A percentile compares a stretch with the other conserved stretches of the same genome.
Conservation (phyloP, 2,888 invertebrate species). For the Microctonus hyperodae region DNA sequence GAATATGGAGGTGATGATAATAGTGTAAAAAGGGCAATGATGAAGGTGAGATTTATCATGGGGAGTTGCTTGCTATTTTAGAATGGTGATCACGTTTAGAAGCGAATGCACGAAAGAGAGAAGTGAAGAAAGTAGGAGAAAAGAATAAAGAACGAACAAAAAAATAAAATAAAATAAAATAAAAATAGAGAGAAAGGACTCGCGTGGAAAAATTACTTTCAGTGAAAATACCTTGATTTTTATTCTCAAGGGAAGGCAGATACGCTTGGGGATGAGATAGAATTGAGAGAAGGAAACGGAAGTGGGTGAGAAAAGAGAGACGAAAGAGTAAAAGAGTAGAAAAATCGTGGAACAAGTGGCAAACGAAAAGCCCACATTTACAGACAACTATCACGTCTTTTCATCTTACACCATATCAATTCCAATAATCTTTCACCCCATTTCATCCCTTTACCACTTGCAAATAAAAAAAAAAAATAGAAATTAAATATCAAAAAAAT, state of each 20-base stretch:
- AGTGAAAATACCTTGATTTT: slow-evolving; percentile 12
- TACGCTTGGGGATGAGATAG: slow-evolving; percentile 5
- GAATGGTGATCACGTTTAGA: slow-evolving; percentile 18
- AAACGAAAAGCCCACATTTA: slow-evolving; percentile 3
- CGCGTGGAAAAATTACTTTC: neutral
- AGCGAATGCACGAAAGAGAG: neutral
- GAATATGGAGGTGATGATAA: slow-evolving; percentile 3
- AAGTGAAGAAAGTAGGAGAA: neutral
- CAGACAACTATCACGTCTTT: slow-evolving; percentile 4
- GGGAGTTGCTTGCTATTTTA: neutral
- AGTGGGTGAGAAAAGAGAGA: neutral
- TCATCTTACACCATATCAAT: neutral
- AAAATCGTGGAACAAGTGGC: slow-evolving; percentile 12
- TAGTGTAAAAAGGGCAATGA: neutral
- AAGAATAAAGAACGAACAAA: neutral
- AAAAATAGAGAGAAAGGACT: neutral
- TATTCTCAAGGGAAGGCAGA: slow-evolving; percentile 12
- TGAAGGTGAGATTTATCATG: neutral
- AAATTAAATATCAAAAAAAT: neutral
- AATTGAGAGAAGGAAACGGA: neutral
- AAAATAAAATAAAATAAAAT: neutral
- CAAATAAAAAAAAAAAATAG: neutral
- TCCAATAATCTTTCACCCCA: slow-evolving; percentile 4
- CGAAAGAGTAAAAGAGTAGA: neutral
- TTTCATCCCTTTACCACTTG: neutral